Percentiles rank a stretch among this genome's conserved stretches.
Conservation (phyloP, 2,113 vertebrate species). For the Leucoraja erinaceus region DNA sequence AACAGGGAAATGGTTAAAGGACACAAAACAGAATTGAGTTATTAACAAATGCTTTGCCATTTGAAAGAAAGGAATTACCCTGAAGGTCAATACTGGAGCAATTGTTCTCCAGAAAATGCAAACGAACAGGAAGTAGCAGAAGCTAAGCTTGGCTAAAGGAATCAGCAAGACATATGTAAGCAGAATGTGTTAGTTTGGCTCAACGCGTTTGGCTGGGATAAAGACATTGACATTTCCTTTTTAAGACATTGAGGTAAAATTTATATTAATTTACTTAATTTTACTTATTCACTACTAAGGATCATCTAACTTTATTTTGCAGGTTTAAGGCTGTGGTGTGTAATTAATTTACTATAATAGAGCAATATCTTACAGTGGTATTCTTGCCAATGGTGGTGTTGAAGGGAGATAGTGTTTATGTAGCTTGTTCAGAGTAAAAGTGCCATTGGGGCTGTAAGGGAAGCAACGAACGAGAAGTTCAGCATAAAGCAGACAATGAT, state of each 20-base stretch:
- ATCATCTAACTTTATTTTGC: background rate
- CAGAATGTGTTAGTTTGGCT: background rate
- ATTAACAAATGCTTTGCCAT: background rate
- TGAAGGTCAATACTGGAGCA: background rate
- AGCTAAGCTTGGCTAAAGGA: background rate
- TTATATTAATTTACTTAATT: background rate
- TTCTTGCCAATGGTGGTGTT: background rate
- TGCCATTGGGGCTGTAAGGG: background rate
- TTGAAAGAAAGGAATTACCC: background rate
- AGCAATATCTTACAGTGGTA: background rate
- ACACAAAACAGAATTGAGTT: background rate
- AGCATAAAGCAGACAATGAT: background rate
- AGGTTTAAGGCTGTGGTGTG: background rate
- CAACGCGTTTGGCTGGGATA: background rate
- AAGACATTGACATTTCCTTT: background rate
- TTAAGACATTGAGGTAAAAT: background rate
- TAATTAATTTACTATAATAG: background rate
- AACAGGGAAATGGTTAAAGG: background rate
- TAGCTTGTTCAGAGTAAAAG: background rate
- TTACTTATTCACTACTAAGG: background rate
- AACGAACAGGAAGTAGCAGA: background rate
- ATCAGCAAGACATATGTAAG: background rate
- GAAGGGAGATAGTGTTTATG: background rate
- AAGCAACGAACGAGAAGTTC: background rate
- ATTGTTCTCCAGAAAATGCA: background rate